Base-by-base conservation (phyloP, 2,888 invertebrate genomes). In the Agrotis clavis region DNA sequence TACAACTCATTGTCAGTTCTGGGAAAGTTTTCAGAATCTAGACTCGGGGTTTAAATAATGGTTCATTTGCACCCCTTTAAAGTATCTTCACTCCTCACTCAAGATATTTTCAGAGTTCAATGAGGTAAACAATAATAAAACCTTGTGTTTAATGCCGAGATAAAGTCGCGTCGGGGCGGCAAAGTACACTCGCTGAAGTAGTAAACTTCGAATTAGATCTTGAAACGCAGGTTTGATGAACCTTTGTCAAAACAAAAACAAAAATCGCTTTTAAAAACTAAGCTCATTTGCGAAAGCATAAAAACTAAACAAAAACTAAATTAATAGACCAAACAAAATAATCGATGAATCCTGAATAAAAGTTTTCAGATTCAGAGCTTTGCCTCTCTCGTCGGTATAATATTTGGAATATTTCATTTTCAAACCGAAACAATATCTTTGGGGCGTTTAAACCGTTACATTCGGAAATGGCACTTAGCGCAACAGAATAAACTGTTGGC, bases 381-480 rank as follows among this genome's bases (percentile, higher is more conserved):
- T 47, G 18, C 45, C 35, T 1, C 50, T 61, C 51, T 57, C 41
- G 64, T 54, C 61, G 41, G 16, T 54, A 73, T 59, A 76, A 69
- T 72, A 74, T 71, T 72, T 53, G 19, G 13, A 77, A 79, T 70
- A 60, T 68, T 74, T 62, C 61, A 85, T 74, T 79, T 79, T 71
- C 74, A 71, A 82, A 81, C 82, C 80, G 82, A 86, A 87, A 87
- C 85, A 86, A 87, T 86, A 83, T 79, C 68, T 75, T 71, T 35
- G 65, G 66, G 66, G 74, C 69, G 74, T 82, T 84, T 73, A 77
- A 80, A 81, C 54, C 69, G 73, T 82, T 85, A 86, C 81, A 88
- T 86, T 86, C 82, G 81, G 86, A 87, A 92, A 85, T 87, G 86
- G 89, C 89, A 90, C 90, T 92, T 90, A 90, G 89, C 88, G 87